Base-by-base conservation (phyloP, 2,888 invertebrate genomes). In the Hypercompe scribonia region DNA sequence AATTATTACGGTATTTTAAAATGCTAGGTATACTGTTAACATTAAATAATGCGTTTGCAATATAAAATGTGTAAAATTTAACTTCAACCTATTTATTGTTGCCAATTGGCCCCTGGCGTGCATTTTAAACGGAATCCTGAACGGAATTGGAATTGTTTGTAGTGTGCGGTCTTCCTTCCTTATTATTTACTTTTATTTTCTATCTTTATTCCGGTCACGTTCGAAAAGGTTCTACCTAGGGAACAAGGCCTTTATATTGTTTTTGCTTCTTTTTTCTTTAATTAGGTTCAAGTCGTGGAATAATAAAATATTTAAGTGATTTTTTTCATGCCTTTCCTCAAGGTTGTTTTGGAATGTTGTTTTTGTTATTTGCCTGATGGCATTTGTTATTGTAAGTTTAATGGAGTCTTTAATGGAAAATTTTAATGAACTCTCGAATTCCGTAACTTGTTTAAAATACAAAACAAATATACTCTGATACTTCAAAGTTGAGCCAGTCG, bases 151-250 rank as follows among this genome's bases (percentile, higher is more conserved):
- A 39, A 68, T 68, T 39, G n/a, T 8, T 54, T 36, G 63, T 65
- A 39, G 58, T 65, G 42, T 65, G 65, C 28, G 68, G 69, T 69
- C 28, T 73, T 65, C 61, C 65, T 58, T 36, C 36, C 46, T 65
- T 84, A 81, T 78, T 82, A 84, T 82, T 82, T 82, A 82, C 77
- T 83, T 80, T 80, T 80, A 77, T 75, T 72, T 76, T 75, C 68
- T 86, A 86, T 90, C 84, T 77, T 76, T 73, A 91, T 80, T 85
- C 90, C 34, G 78, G 84, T 88, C 91, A 92, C 92, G 92, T 88
- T 81, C 80, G 70, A 70, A 77, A 80, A 79, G 85, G 83, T 87
- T 87, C 86, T 87, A 84, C 81, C 84, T 84, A 76, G 85, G 84
- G 85, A 86, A 84, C 84, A 84, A 84, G 78, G 78, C 84, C 83